A percentile compares a stretch with the other conserved stretches of the same genome.
Evolutionary conservation across 2,797 vertebrate genomes (phyloP).

Genomic region (Macropodus opercularis): DNA sequence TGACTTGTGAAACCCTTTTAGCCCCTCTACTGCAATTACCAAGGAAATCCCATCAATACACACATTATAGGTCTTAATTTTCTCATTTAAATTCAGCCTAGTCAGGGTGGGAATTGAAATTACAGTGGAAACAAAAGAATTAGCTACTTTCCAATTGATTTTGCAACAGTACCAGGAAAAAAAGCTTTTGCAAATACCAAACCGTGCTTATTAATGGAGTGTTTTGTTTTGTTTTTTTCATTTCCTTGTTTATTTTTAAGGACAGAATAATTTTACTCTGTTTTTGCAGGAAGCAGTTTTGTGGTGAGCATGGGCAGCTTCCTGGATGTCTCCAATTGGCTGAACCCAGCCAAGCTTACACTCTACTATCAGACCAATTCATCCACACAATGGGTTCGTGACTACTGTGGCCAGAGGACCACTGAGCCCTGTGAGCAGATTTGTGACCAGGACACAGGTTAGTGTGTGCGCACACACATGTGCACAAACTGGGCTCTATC

Average conservation of each 20-base stretch:
- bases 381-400: slow-evolving; percentile 92
- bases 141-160: slow-evolving; percentile 50
- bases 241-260: not conserved
- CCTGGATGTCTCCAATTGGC: slow-evolving; percentile 96
- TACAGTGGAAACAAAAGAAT: slow-evolving; percentile 62
- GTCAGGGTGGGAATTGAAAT: slow-evolving; percentile 57
- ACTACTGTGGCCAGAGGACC: slow-evolving; percentile 94
- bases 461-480: slow-evolving; percentile 46
- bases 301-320: slow-evolving; percentile 96
- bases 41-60: slow-evolving; percentile 68
- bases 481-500: not conserved
- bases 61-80: slow-evolving; percentile 73
- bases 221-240: not conserved
- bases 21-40: slow-evolving; percentile 70
- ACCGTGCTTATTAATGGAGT: not conserved
- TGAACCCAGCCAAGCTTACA: slow-evolving; percentile 95
- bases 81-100: slow-evolving; percentile 70
- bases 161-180: slow-evolving; percentile 18
- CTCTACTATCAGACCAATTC: slow-evolving; percentile 96
- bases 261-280: not conserved
- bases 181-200: slow-evolving; percentile 18
- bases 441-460: slow-evolving; percentile 95
- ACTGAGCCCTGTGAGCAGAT: slow-evolving; percentile 96
- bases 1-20: slow-evolving; percentile 70
- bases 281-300: slow-evolving; percentile 92